A percentile compares a stretch with the other conserved stretches of the same genome.
Conservation (phyloP, 2,113 vertebrate genomes). For the Bos javanicus region DNA sequence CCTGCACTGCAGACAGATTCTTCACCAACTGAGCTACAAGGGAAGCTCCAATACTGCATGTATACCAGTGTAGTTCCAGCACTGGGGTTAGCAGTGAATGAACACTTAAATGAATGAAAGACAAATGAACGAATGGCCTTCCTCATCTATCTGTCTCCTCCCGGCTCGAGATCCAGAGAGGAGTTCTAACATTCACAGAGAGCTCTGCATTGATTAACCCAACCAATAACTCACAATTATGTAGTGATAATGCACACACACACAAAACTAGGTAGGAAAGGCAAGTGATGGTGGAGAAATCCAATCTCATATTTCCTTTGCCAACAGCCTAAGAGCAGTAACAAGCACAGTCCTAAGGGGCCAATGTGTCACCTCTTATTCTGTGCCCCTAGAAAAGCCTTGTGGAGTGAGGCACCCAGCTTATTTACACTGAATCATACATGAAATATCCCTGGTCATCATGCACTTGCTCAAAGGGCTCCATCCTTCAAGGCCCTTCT, state of each 20-base stretch:
- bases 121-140: background rate
- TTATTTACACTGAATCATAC: background rate
- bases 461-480: background rate
- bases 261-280: background rate
- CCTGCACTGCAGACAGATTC: background rate
- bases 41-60: background rate
- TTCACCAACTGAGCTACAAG: background rate
- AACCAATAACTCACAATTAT: background rate
- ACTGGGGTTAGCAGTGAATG: background rate
- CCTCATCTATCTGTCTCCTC: background rate
- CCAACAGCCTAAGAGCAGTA: background rate
- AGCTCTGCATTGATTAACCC: background rate
- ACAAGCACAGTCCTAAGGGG: background rate
- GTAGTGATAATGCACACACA: background rate
- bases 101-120: background rate
- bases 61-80: background rate
- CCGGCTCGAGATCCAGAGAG: background rate
- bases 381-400: background rate
- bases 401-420: background rate
- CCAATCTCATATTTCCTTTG: background rate
- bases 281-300: background rate
- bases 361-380: background rate
- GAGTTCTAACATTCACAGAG: background rate
- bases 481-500: background rate
- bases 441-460: background rate